Base-by-base conservation (phyloP, 2,888 invertebrate genomes). In the Chrysotoxum bicinctum region DNA sequence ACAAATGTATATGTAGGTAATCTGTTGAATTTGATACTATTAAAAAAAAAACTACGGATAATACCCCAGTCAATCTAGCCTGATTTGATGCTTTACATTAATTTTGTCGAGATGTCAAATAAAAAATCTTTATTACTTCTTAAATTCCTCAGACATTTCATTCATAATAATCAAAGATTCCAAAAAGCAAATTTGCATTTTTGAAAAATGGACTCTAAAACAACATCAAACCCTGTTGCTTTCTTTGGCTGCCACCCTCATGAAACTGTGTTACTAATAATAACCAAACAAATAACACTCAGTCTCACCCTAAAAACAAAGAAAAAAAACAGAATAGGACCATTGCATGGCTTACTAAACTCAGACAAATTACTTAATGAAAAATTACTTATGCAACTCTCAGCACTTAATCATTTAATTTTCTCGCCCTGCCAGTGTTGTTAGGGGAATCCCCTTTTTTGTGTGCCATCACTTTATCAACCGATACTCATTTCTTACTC, bases 321-420 rank as follows among this genome's bases (percentile, higher is more conserved):
- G 16, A 37, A 37, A 48, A 23, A 32, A 21, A 35, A 19, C 0
- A 43, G 23, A 3, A 40, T 26, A 26, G 9, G 0, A 50, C 21
- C 48, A 66, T 66, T 45, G 62, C 72, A 75, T 23, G 77, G 60
- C 69, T 78, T 35, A 78, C 70, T 78, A 64, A 62, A 78, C 26
- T 45, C 76, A 81, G 73, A 72, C 81, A 81, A 85, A 81, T 81
- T 81, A 85, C 76, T 35, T 80, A 80, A 85, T 85, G 81, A 85
- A 85, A 80, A 85, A 85, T 85, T 85, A 85, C 85, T 85, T 81
- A 85, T 85, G 85, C 85, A 85, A 81, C 81, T 80, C 81, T 85
- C 58, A 68, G 23, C 76, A 77, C 85, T 85, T 85, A 81, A 81
- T 84, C 84, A 84, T 84, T 84, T 80, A 80, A 76, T 81, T 85